Evolutionary conservation across 2,113 vertebrate species (phyloP).

Genomic region (Triplophysa rosa): DNA sequence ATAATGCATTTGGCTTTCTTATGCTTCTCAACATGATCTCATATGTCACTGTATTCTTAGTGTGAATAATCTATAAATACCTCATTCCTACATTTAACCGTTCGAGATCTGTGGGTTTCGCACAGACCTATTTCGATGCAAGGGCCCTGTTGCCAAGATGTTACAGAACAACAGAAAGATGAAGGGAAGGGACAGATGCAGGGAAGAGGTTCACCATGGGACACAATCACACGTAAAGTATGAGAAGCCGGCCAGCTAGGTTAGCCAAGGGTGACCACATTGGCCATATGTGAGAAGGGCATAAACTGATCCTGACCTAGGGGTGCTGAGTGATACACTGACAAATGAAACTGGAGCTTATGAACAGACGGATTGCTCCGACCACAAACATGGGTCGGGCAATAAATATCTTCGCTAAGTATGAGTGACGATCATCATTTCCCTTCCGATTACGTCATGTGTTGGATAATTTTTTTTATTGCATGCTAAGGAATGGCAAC

Average conservation of each 20-base stretch:
- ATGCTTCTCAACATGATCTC: slow-evolving; percentile 28
- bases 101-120: slow-evolving; percentile 32
- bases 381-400: slow-evolving; percentile 59
- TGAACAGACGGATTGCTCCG: slow-evolving; percentile 62
- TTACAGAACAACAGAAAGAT: slow-evolving; percentile 46
- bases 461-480: neutral
- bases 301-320: slow-evolving; percentile 58
- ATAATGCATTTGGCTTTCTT: slow-evolving; percentile 43
- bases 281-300: slow-evolving; percentile 60
- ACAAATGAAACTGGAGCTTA: slow-evolving; percentile 61
- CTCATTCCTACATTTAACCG: slow-evolving; percentile 20
- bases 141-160: slow-evolving; percentile 38
- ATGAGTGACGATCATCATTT: slow-evolving; percentile 35
- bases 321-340: slow-evolving; percentile 65
- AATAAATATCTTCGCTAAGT: slow-evolving; percentile 60
- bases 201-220: slow-evolving; percentile 44
- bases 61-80: slow-evolving; percentile 55
- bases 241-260: slow-evolving; percentile 36
- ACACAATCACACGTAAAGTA: slow-evolving; percentile 43
- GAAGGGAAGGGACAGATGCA: slow-evolving; percentile 47
- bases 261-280: slow-evolving; percentile 51
- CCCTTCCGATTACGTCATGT: slow-evolving; percentile 7
- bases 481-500: neutral
- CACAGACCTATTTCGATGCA: slow-evolving; percentile 40
- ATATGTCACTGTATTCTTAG: slow-evolving; percentile 31